Evolutionary conservation across 2,113 vertebrate species (phyloP), one percentile per base, ranked within the genome.

Genomic region (Malurus elegans): DNA sequence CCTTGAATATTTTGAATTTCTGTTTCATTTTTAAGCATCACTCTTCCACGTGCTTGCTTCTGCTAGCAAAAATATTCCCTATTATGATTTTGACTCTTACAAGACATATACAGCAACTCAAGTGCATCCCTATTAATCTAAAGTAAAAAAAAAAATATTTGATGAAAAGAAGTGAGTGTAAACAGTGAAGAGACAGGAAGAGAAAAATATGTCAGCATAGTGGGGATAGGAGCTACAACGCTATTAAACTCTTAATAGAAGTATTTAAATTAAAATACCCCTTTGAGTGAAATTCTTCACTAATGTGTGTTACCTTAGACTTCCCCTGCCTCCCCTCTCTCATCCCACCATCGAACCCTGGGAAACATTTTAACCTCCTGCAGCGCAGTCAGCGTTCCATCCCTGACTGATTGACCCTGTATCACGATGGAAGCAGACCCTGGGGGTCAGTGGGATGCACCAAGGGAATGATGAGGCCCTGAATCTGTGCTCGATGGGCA

Each of bases 221-320:
- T 2, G 12, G 50, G 57, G 86, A 94, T 7, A 86, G 65, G 57
- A 71, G 51, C 48, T 64, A 93, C 79, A 73, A 87, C 45, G 94
- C 44, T 78, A 92, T 88, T 70, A 40, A 94, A 95, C n/a, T 65
- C 58, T 53, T 95, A 96, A 90, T 21, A 95, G 60, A 92, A 72
- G 66, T 76, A 90, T 95, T 97, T 88, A 89, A 96, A 91, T 91
- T 92, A 91, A 97, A 96, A 95, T 73, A 76, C 72, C 6, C 44
- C 78, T 94, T 36, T 93, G 54, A 90, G 84, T 96, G 83, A 96
- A 96, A 96, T 97, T 87, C 51, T 69, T 29, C n/a, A 50, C 23
- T 93, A 80, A 92, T 90, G 18, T 60, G 40, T 56, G 70, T 65
- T 92, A 90, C 78, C 89, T 95, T 62, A 93, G 29, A 84, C 56